phyloP scores from a whole-genome alignment of 2,888 invertebrate genomes.

The Drosophila putrida region DNA sequence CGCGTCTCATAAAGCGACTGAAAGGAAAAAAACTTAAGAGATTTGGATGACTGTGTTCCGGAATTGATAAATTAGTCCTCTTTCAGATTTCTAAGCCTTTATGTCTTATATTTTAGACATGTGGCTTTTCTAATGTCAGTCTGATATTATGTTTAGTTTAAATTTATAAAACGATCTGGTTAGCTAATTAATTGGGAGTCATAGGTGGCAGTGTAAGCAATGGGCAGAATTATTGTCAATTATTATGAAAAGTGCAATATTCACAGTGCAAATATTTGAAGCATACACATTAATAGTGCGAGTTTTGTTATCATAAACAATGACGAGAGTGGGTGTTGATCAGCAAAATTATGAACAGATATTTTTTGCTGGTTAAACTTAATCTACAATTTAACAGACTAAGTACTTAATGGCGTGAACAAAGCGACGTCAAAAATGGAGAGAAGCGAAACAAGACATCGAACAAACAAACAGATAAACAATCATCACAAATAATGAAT shows the following conservation, averaged over 20 bases:
- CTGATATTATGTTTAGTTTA: not conserved
- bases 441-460: constrained; percentile 35
- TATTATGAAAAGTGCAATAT: constrained; percentile 11
- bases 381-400: constrained; percentile 14
- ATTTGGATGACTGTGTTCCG: not conserved
- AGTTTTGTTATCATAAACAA: not conserved
- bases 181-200: not conserved
- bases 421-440: constrained; percentile 28
- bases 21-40: not conserved
- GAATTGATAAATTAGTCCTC: not conserved
- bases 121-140: not conserved
- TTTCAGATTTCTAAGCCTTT: not conserved
- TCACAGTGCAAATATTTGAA: not conserved
- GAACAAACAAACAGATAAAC: constrained; percentile 47
- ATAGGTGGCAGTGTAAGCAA: constrained; percentile 7
- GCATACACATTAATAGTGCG: constrained; percentile 2
- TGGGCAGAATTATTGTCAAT: not conserved
- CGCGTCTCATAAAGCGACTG: not conserved
- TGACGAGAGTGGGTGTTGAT: not conserved
- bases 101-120: not conserved
- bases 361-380: constrained; percentile 26
- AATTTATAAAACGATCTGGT: not conserved
- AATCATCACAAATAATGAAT: constrained; percentile 56
- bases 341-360: not conserved
- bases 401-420: constrained; percentile 41